A percentile compares a stretch with the other conserved stretches of the same genome.
Conservation (phyloP, 2,113 vertebrate species). For the Lucifuga dentata region DNA sequence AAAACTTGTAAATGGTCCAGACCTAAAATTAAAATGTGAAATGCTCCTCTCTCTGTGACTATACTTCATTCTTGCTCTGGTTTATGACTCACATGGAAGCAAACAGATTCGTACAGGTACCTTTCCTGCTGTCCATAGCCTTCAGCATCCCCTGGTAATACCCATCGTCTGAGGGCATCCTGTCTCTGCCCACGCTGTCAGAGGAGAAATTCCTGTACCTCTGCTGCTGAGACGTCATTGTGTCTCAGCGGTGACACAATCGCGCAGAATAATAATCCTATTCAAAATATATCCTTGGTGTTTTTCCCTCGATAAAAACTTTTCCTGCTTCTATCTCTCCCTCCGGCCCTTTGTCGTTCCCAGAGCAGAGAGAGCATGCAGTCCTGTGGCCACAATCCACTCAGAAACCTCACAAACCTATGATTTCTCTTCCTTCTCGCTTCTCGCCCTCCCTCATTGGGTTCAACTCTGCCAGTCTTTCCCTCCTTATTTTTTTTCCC, state of each 20-base stretch:
- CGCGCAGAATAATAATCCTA: conserved; percentile 37
- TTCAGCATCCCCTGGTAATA: conserved; percentile 85
- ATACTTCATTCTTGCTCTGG: conserved; percentile 5
- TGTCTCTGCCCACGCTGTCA: conserved; percentile 75
- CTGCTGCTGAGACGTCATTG: conserved; percentile 75
- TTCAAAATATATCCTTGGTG: conserved; percentile 23
- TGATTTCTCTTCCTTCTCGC: conserved; percentile 56
- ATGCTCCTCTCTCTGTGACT: conserved; percentile 1
- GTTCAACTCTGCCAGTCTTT: conserved; percentile 55
- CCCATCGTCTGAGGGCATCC: conserved; percentile 78
- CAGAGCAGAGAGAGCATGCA: conserved; percentile 24
- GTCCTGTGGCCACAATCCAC: conserved; percentile 54
- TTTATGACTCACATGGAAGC: conserved; percentile 8
- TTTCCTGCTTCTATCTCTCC: conserved; percentile 40
- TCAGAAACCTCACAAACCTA: conserved; percentile 54
- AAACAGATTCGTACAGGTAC: conserved; percentile 62
- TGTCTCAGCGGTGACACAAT: conserved; percentile 8
- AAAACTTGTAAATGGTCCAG: conserved; percentile 4
- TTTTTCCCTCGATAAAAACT: conserved; percentile 9
- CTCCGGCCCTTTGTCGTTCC: conserved; percentile 25
- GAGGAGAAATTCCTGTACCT: conserved; percentile 78
- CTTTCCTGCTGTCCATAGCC: conserved; percentile 84
- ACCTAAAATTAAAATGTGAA: conserved; percentile 1
- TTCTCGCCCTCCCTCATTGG: conserved; percentile 54
- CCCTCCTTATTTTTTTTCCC: conserved; percentile 41